Evolutionary conservation across 2,888 invertebrate genomes (phyloP).

Genomic region (Leptopterna dolabrata): DNA sequence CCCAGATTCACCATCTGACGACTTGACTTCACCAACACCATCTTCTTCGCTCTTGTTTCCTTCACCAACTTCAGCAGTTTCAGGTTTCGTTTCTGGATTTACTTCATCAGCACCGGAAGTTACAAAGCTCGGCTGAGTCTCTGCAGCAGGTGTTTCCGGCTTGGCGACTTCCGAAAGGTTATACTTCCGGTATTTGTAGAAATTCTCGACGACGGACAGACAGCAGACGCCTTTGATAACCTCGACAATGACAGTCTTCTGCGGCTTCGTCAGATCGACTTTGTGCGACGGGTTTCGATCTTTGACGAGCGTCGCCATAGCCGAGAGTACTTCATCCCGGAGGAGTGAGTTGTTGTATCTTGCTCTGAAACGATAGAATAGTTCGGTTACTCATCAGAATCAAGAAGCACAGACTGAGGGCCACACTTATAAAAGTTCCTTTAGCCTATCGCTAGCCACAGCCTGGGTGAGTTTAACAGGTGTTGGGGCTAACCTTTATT

Average conservation of each 20-base stretch:
- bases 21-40: not conserved
- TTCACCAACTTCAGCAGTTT: not conserved
- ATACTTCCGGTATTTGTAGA: slow-evolving; percentile 83
- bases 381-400: not conserved
- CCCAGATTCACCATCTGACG: not conserved
- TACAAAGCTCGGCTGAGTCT: not conserved
- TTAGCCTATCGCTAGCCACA: not conserved
- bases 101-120: not conserved
- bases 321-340: slow-evolving; percentile 78
- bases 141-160: not conserved
- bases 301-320: slow-evolving; percentile 78
- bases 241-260: slow-evolving; percentile 84
- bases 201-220: slow-evolving; percentile 83
- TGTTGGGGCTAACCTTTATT: no score
- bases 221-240: slow-evolving; percentile 84
- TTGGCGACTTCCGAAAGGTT: slow-evolving; percentile 71
- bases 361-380: slow-evolving; percentile 68
- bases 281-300: slow-evolving; percentile 78
- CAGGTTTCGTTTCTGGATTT: not conserved
- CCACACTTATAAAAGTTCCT: no score
- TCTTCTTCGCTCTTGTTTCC: not conserved
- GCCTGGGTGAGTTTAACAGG: no score
- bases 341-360: slow-evolving; percentile 80
- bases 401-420: not conserved
- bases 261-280: slow-evolving; percentile 80